Base-by-base conservation (phyloP, 2,113 vertebrate genomes). In the Spilogale gracilis region DNA sequence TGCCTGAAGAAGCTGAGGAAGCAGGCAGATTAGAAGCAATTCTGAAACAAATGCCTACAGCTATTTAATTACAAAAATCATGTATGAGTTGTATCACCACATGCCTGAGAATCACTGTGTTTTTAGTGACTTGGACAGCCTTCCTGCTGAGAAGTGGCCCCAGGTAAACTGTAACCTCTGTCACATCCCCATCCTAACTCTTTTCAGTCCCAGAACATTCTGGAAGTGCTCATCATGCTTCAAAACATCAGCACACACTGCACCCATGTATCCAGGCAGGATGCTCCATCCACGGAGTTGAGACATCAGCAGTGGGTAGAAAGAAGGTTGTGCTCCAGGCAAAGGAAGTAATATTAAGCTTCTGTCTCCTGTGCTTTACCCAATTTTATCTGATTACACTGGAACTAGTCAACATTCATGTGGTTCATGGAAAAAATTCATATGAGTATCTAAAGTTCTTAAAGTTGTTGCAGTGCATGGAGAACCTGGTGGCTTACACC, bases 401-500 rank as follows among this genome's bases (percentile, higher is more conserved):
- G 96, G 98, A 99, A 38, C 23, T 98, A 94, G n/a, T 97, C 79
- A 98, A 73, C 3, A 2, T 99, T 54, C 97, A 98, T 25, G 65
- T 23, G 0, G 91, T 98, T 96, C 85, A 3, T 81, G 89, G 96
- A 52, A 98, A 98, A 89, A 96, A 25, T 32, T 4, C 91, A 85
- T 58, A 3, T 23, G 98, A 98, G n/a, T 97, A 97, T 92, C 98
- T 67, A 67, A 98, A 54, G 96, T 99, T 99, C 97, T 86, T 99
- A 43, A 99, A 98, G 87, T 96, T 96, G 1, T 0, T 99, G 91
- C 99, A 98, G 60, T 99, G 98, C 82, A 76, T 98, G 3, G 99
- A 99, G 98, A 99, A 99, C 56, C 94, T 99, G 85, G 98, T 93
- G 45, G 98, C 97, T 0, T 99, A 98, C 73, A 99, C 98, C 52